Conservation (phyloP, 2,888 invertebrate genomes). For the Cartodere bifasciata region DNA sequence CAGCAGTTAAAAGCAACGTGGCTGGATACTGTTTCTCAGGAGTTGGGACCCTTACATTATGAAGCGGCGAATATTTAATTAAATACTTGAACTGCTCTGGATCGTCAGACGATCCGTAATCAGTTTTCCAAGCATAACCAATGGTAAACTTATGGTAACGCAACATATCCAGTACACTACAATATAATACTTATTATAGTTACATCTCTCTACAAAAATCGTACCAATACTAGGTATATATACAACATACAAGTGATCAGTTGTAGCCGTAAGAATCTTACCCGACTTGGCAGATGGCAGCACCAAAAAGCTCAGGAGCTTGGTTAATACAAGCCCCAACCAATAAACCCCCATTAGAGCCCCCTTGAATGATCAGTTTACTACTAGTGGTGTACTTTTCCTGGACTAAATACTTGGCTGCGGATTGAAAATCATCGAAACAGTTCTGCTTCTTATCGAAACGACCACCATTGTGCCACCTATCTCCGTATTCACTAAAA, state of each 20-base stretch:
- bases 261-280: too few relatives aligned
- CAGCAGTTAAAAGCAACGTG: slow-evolving; percentile 84
- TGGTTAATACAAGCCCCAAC: slow-evolving; percentile 92
- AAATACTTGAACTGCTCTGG: slow-evolving; percentile 76
- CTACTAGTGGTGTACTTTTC: slow-evolving; percentile 65
- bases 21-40: slow-evolving; percentile 71
- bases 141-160: slow-evolving; percentile 97
- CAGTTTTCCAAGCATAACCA: slow-evolving; percentile 91
- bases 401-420: slow-evolving; percentile 75
- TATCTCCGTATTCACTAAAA: slow-evolving; percentile 86
- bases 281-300: slow-evolving; percentile 91
- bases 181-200: too few relatives aligned
- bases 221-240: too few relatives aligned
- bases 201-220: too few relatives aligned
- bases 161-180: slow-evolving; percentile 92
- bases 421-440: slow-evolving; percentile 91
- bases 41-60: slow-evolving; percentile 68
- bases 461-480: slow-evolving; percentile 92
- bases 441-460: slow-evolving; percentile 90
- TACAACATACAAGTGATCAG: too few relatives aligned
- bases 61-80: slow-evolving; percentile 82
- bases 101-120: slow-evolving; percentile 87
- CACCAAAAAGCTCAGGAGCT: slow-evolving; percentile 86
- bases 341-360: slow-evolving; percentile 94
- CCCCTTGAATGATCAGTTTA: slow-evolving; percentile 82